Base-by-base conservation (phyloP, 2,797 vertebrate genomes). In the Onychomys arenicola region DNA sequence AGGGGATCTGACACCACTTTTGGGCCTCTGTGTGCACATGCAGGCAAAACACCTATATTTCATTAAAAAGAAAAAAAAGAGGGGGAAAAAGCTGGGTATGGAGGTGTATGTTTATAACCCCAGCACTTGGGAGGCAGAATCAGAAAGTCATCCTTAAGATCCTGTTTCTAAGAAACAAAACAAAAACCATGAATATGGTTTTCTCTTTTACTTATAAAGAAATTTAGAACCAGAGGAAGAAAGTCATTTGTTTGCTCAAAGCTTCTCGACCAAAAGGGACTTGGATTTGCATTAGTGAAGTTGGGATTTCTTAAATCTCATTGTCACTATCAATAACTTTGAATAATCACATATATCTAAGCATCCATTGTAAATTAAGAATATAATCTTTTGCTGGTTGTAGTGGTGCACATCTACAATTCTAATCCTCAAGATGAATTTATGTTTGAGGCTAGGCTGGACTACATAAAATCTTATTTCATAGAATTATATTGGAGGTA, bases 271-370 rank as follows among this genome's bases (percentile, higher is more conserved):
- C 55, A 37, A 82, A 94, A 94, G 65, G 77, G 76, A 91, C 32
- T 76, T 93, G 78, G 61, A 65, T 89, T 89, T 46, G 52, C 43
- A n/a, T 94, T 93, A 40, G 55, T 55, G n/a, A 94, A 91, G 29
- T 71, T 8, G 75, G 43, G 69, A 89, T 92, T 75, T 92, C 17
- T 92, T 75, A 75, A 75, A 55, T 96, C 40, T 90, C 49, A 82
- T 3, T 69, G 61, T 89, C 13, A 49, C 32, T 92, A 11, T 57
- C 89, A 10, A 16, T 95, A 29, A 61, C 73, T 95, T 81, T 57
- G 61, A 81, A 63, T 65, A 88, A 92, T 88, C n/a, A 67, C 65
- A 88, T 78, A 88, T 88, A 61, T 90, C n/a, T 84, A 89, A 59
- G 19, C 9, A 52, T 93, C 46, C 43, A 4, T 73, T 95, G 5